Conservation (phyloP, 2,113 vertebrate genomes). For the Lycaon pictus region DNA sequence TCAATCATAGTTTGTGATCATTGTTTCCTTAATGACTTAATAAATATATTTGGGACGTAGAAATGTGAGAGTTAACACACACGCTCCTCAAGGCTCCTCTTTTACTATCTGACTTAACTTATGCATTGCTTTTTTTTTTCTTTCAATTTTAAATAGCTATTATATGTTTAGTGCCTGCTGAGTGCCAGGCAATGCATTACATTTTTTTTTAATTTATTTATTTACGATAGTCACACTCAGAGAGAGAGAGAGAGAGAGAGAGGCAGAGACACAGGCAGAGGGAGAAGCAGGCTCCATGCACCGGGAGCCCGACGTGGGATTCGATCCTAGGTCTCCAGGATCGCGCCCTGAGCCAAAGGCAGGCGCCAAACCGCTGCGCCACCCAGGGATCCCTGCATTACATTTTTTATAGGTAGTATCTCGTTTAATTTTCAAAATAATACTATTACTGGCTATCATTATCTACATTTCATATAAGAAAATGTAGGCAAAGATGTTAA, state of each 20-base stretch:
- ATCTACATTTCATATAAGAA: background rate
- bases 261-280: too few relatives aligned
- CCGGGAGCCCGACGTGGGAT: too few relatives aligned
- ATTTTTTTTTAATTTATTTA: too few relatives aligned
- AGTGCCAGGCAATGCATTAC: background rate
- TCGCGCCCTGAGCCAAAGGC: too few relatives aligned
- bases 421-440: background rate
- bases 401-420: background rate
- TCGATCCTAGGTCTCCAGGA: too few relatives aligned
- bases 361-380: too few relatives aligned
- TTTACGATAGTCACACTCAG: too few relatives aligned
- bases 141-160: background rate
- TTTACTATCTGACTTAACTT: background rate
- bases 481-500: background rate
- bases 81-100: background rate
- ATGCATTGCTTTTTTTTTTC: background rate
- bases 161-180: background rate
- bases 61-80: background rate
- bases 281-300: too few relatives aligned
- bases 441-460: background rate
- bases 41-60: background rate
- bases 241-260: too few relatives aligned
- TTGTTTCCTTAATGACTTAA: background rate
- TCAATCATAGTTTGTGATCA: background rate
- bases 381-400: too few relatives aligned